Evolutionary conservation across 2,113 vertebrate species (phyloP).

Genomic region (Petrocephalus microphthalmus): DNA sequence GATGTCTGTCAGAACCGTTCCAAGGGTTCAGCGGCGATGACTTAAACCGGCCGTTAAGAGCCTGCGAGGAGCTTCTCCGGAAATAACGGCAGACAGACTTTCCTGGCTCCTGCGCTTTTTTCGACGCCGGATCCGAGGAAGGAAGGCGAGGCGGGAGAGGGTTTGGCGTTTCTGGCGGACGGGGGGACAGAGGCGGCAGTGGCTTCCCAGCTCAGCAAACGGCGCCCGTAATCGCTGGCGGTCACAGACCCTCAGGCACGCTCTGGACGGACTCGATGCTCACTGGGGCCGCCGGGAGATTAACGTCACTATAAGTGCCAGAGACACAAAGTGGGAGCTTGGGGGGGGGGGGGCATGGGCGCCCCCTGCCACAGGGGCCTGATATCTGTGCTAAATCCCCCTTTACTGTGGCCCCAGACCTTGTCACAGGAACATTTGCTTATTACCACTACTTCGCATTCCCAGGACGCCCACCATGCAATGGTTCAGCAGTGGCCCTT

Average conservation of each 20-base stretch:
- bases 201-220: neutral
- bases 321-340: slow-evolving; percentile 79
- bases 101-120: slow-evolving; percentile 44
- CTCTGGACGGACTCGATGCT: slow-evolving; percentile 72
- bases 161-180: slow-evolving; percentile 40
- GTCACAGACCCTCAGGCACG: slow-evolving; percentile 1
- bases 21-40: slow-evolving; percentile 52
- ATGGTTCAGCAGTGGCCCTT: neutral
- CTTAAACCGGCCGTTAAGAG: slow-evolving; percentile 51
- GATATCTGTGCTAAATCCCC: slow-evolving; percentile 64
- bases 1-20: slow-evolving; percentile 49
- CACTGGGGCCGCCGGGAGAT: slow-evolving; percentile 78
- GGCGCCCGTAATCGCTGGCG: slow-evolving; percentile 28
- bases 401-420: slow-evolving; percentile 67
- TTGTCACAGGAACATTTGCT: slow-evolving; percentile 78
- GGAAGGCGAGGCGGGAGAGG: slow-evolving; percentile 15
- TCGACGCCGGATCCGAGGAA: slow-evolving; percentile 37
- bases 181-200: slow-evolving; percentile 48
- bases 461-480: neutral
- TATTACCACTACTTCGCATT: slow-evolving; percentile 56
- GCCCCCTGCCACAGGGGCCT: slow-evolving; percentile 71
- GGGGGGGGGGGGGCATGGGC: slow-evolving; percentile 75
- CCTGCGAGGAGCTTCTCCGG: slow-evolving; percentile 52
- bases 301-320: slow-evolving; percentile 76
- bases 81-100: slow-evolving; percentile 55